Base-by-base conservation (phyloP, 1,140 invertebrate species). In the Calycopis cecrops region DNA sequence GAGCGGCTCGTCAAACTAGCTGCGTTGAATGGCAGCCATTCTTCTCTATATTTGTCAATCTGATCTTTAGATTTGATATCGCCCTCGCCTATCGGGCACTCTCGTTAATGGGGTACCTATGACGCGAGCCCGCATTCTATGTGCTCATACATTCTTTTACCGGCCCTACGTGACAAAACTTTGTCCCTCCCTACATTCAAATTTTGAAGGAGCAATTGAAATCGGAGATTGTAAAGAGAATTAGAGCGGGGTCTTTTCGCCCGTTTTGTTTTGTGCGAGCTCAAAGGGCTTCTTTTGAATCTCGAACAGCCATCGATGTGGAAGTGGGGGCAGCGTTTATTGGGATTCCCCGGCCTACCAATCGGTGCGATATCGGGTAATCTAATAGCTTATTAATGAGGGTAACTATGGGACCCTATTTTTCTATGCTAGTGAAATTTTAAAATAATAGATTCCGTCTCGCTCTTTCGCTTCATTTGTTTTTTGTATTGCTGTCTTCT, bases 171-270 rank as follows among this genome's bases (percentile, higher is more conserved):
- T 87, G 83, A 87, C 81, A 87, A 84, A 86, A 81, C 74, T 82
- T 79, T 79, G 76, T 83, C 80, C 84, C 82, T 81, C 81, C 84
- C 82, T 68, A 80, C 73, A 84, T 87, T 84, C 77, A 87, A 85
- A 87, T 87, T 76, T 87, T 87, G 80, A 85, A 87, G 84, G 81
- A 85, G 84, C 82, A 85, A 87, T 87, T 87, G 84, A 87, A 87
- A 87, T 87, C 74, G 80, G 84, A 87, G 81, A 84, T 87, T 78
- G 76, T 83, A 83, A 79, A 84, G 79, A 87, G 81, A 84, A 85
- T 87, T 87, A 87, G 81, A 84, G 73, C 81, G 74, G 81, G 81
- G 78, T 75, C 82, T 76, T 76, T 82, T 85, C 75, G 74, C 60
- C 63, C 69, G 79, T 85, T 84, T 84, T 85, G 83, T 85, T 83